These are phyloP conservation scores for Ophiodon elongatus DNA, from an alignment of 2,113 vertebrate genomes.

Conservation along the genomic window DNA sequence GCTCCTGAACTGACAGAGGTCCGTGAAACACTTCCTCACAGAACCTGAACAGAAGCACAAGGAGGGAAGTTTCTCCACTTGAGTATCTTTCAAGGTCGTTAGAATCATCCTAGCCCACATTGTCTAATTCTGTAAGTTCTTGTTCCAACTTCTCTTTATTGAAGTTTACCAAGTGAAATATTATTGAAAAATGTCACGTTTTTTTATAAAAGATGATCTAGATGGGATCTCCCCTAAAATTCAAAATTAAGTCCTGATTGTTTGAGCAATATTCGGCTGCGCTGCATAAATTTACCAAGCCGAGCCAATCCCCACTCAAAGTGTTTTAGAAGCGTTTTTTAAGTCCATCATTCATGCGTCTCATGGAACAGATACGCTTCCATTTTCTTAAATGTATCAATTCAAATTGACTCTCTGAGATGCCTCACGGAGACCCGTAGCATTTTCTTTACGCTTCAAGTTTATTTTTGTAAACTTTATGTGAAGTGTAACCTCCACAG, in stretches of 20 bases:
- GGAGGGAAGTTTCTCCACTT: not conserved
- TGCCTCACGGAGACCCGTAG: no score
- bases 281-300: not conserved
- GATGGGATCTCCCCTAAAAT: not conserved
- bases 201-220: not conserved
- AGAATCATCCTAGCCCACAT: not conserved
- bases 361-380: no score
- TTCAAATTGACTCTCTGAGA: no score
- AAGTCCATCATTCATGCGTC: no score
- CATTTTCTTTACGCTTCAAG: no score
- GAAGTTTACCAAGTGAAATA: no score
- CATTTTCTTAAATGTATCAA: no score
- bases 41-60: conserved; percentile 85
- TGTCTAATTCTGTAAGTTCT: not conserved
- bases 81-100: not conserved
- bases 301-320: no score
- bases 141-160: not conserved
- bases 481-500: no score
- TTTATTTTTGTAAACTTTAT: no score
- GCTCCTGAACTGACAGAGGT: conserved; percentile 93
- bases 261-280: not conserved
- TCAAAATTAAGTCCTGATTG: not conserved
- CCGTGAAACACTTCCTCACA: conserved; percentile 95
- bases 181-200: no score
- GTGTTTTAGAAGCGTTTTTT: no score